Evolutionary conservation across 2,888 invertebrate genomes (phyloP).

Genomic region (Drosophila rubida): DNA sequence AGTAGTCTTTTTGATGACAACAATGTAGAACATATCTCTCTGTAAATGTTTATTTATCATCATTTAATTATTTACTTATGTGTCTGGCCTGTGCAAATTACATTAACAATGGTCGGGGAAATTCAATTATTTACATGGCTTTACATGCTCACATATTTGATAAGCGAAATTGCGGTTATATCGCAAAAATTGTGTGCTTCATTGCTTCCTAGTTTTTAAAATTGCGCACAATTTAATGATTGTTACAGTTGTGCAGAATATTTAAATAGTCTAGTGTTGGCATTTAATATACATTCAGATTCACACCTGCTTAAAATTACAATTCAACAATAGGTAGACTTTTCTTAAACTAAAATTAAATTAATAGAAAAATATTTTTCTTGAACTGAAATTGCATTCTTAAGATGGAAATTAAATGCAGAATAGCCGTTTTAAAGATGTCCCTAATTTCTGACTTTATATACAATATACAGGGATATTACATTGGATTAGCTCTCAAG

Average conservation of each 20-base stretch:
- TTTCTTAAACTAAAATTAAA: background rate
- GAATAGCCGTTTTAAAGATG: too few relatives aligned
- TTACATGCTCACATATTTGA: conserved; percentile 1
- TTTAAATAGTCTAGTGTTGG: background rate
- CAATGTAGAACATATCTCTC: conserved; percentile 15
- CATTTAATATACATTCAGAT: background rate
- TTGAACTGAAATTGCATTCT: too few relatives aligned
- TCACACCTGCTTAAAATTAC: background rate
- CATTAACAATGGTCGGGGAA: background rate
- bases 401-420: background rate
- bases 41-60: conserved; percentile 14
- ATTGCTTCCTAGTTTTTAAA: background rate
- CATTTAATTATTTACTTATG: conserved; percentile 16
- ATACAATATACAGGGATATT: too few relatives aligned
- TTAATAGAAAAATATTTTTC: background rate
- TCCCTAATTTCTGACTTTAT: too few relatives aligned
- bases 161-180: conserved; percentile 10
- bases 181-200: background rate
- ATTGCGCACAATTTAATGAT: background rate
- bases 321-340: background rate
- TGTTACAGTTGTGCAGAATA: background rate
- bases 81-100: conserved; percentile 10
- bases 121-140: conserved; percentile 3
- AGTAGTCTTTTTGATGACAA: conserved; percentile 22
- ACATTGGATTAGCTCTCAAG: too few relatives aligned